Evolutionary conservation across 2,797 vertebrate genomes (phyloP).

Genomic region (Notolabrus celidotus): DNA sequence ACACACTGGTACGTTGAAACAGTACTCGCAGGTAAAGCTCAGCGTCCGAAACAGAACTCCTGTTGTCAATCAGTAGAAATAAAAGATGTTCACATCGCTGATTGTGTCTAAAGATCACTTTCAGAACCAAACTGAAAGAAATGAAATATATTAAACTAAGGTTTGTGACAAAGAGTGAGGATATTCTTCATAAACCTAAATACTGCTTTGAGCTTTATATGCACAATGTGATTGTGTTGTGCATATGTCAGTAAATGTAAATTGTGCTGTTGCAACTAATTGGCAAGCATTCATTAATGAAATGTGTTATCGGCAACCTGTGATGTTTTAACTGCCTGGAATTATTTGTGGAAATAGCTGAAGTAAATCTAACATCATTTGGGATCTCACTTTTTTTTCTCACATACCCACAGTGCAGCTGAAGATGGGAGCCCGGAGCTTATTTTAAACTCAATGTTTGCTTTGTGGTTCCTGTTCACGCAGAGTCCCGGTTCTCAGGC

Average conservation of each 20-base stretch:
- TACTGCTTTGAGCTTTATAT: slow-evolving; percentile 84
- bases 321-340: slow-evolving; percentile 74
- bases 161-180: slow-evolving; percentile 40
- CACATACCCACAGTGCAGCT: background rate
- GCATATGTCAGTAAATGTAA: slow-evolving; percentile 61
- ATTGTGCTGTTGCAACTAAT: slow-evolving; percentile 32
- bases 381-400: background rate
- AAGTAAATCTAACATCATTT: slow-evolving; percentile 7
- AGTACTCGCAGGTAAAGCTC: slow-evolving; percentile 31
- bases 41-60: slow-evolving; percentile 1
- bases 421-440: slow-evolving; percentile 7
- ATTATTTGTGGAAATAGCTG: slow-evolving; percentile 2
- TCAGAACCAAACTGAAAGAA: slow-evolving; percentile 52
- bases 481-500: slow-evolving; percentile 32
- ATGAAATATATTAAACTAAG: slow-evolving; percentile 25
- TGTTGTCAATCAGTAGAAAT: slow-evolving; percentile 23
- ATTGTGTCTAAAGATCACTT: slow-evolving; percentile 17
- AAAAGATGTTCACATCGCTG: slow-evolving; percentile 11
- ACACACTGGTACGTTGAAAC: slow-evolving; percentile 21
- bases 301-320: slow-evolving; percentile 5
- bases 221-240: slow-evolving; percentile 83
- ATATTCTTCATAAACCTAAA: slow-evolving; percentile 29
- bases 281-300: slow-evolving; percentile 23
- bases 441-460: slow-evolving; percentile 20
- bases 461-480: slow-evolving; percentile 12